Evolutionary conservation across 2,113 vertebrate genomes (phyloP).

Genomic region (Dromas ardeola): DNA sequence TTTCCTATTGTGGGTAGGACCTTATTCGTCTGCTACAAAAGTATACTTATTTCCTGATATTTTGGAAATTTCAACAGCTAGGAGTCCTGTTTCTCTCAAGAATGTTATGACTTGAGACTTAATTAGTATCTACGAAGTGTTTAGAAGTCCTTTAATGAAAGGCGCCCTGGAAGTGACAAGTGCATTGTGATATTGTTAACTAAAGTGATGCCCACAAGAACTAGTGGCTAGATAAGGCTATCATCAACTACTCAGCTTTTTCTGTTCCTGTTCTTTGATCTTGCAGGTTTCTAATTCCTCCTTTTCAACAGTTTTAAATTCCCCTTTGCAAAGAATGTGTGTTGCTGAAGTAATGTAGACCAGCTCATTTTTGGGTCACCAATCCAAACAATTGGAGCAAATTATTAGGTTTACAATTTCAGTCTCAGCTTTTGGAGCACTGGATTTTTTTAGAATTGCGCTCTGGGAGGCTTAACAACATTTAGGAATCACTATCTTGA

Average conservation of each 20-base stretch:
- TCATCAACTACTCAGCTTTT: background rate
- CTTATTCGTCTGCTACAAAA: background rate
- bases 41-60: background rate
- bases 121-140: background rate
- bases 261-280: constrained; percentile 1
- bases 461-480: background rate
- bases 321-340: background rate
- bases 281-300: background rate
- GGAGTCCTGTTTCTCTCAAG: background rate
- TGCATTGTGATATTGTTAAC: background rate
- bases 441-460: background rate
- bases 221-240: background rate
- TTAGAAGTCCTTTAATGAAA: background rate
- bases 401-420: background rate
- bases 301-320: background rate
- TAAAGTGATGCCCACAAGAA: background rate
- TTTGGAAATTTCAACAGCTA: background rate
- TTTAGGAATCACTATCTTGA: background rate
- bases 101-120: background rate
- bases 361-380: background rate
- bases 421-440: background rate
- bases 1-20: background rate
- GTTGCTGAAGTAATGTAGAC: background rate
- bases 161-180: background rate
- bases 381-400: background rate